Evolutionary conservation across 2,797 vertebrate species (phyloP).

Genomic region (Rhyacichthys aspro): DNA sequence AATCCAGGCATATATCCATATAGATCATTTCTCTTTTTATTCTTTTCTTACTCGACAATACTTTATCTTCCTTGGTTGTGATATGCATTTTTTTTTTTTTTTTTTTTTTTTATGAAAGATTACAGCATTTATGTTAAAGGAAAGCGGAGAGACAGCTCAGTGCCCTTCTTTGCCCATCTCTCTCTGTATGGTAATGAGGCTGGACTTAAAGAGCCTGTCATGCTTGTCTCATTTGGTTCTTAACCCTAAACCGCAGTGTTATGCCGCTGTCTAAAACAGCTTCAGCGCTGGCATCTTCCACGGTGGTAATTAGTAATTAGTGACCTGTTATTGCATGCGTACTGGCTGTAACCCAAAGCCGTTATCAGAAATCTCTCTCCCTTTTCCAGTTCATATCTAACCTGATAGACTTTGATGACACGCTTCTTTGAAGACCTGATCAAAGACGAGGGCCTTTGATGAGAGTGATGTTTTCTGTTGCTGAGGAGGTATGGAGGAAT

Average conservation of each 20-base stretch:
- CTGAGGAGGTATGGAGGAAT: conserved; percentile 69
- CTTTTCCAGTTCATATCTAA: conserved; percentile 71
- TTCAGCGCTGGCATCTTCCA: conserved; percentile 24
- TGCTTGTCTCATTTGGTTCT: conserved; percentile 20
- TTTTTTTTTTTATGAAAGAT: conserved; percentile 8
- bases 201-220: conserved; percentile 27
- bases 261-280: conserved; percentile 18
- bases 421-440: conserved; percentile 82
- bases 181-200: conserved; percentile 5
- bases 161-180: conserved; percentile 11
- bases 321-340: conserved; percentile 59
- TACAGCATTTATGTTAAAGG: conserved; percentile 14
- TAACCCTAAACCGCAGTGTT: conserved; percentile 15
- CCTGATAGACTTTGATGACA: conserved; percentile 83
- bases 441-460: conserved; percentile 80
- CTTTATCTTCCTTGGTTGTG: conserved; percentile 24
- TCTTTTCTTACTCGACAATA: conserved; percentile 52
- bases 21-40: conserved; percentile 61
- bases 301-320: conserved; percentile 75
- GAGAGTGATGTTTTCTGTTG: conserved; percentile 77
- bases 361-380: conserved; percentile 41
- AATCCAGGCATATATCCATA: conserved; percentile 71
- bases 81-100: conserved; percentile 20
- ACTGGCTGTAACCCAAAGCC: conserved; percentile 54
- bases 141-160: conserved; percentile 8